Base-by-base conservation (phyloP, 2,113 vertebrate genomes). In the Peromyscus leucopus region DNA sequence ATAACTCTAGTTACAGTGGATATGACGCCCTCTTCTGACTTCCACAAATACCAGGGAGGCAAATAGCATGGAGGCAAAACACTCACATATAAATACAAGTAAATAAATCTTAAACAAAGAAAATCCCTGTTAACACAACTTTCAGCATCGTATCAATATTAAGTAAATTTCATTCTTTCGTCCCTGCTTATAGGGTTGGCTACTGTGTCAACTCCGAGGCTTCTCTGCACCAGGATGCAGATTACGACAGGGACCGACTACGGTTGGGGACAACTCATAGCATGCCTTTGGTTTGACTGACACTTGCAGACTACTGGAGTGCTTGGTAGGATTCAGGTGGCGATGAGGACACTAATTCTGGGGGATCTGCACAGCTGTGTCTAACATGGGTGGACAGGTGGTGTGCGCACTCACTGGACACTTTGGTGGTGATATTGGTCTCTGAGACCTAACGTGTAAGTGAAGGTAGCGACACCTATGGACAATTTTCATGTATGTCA, bases 201-300 rank as follows among this genome's bases (percentile, higher is more conserved):
- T 19, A 0, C n/a, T 39, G 0, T 1, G 13, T 84, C 33, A 83
- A 11, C 7, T 46, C 22, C 17, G 1, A 7, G 3, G 22, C 24
- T 85, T 33, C 24, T 89, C 83, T 61, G 7, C 22, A 24, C 46
- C 24, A 21, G 87, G 42, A 65, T 21, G 7, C 42, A 31, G 76
- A 4, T 7, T 10, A 0, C 0, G 21, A 61, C 31, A n/a, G 31
- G 0, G 67, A 33, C 59, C 6, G 2, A 13, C 33, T 55, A 24
- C 21, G 67, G 74, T 36, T 8, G 42, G 65, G 59, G 46, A 74
- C 61, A 74, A 57, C 51, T 46, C 17, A 1, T 7, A 19, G 80
- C 6, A 24, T 4, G 15, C 36, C 16, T 15, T 57, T 69, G 57
- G 36, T 87, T 48, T 57, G 92, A 57, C n/a, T 28, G 61, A 80